Evolutionary conservation across 1,140 invertebrate genomes (phyloP), one percentile per base, ranked within the genome.

Genomic region (Sminthurides bifidus): DNA sequence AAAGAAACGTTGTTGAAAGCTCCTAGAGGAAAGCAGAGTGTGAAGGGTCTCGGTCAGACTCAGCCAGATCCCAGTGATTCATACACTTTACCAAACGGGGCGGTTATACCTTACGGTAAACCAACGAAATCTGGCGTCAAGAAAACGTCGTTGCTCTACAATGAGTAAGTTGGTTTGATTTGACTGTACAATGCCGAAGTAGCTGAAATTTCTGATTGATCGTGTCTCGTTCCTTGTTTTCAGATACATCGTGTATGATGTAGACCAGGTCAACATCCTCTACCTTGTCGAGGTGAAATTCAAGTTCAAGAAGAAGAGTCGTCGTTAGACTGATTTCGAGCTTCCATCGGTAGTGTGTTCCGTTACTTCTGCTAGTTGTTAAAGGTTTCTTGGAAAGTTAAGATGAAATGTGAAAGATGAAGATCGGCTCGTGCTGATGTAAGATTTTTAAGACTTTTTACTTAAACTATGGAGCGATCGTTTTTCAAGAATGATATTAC

Each of bases 221-320:
- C 31, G 27, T 23, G n/a, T 38, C 14, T 31, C 3, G 31, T 40
- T 31, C 30, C 48, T 37, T 56, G 52, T 55, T 48, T 59, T 65
- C 72, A 81, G 80, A 74, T 90, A 81, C 67, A 90, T 94, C 67
- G 87, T 94, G 1, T 93, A 93, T 66, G 89, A 93, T 71, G 79
- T 87, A 29, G 84, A 85, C 27, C 91, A 93, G 71, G 83, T 92
- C 1, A 85, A 88, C 64, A 75, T 84, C 14, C 79, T 84, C 64
- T 92, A 91, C 68, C 71, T 92, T 52, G 61, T 91, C 30, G 79
- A 81, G 63, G 75, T 84, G 70, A 81, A 87, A 19, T 92, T 92
- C 70, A 5, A 41, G n/a, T n/a, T n/a, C n/a, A 82, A 87, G 35
- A 84, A 54, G 35, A 54, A 53, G 35, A 29, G 43, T 2, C n/a